Percentiles rank a stretch among this genome's conserved stretches.
phyloP scores from a whole-genome alignment of 2,113 vertebrate species.

The Corynorhinus townsendii region DNA sequence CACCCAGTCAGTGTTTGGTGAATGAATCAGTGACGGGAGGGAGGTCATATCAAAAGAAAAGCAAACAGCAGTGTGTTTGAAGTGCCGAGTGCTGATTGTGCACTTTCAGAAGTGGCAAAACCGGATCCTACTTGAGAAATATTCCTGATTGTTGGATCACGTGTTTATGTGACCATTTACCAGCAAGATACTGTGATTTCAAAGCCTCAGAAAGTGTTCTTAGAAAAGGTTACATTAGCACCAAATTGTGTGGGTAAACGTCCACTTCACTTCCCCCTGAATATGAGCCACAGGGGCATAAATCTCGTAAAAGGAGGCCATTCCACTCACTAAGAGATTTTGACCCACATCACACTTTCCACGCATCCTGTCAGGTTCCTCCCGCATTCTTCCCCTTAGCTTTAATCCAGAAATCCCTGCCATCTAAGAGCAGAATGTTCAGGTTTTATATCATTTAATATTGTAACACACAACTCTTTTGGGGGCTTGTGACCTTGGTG shows the following conservation, averaged over 20 bases:
- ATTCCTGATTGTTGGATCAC: not conserved
- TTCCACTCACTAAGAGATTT: not conserved
- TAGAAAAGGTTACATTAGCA: not conserved
- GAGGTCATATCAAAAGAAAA: not conserved
- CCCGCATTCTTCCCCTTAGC: accelerated
- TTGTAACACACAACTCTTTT: accelerated
- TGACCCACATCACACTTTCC: not conserved
- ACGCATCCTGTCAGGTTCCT: not conserved
- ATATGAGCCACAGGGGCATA: not conserved
- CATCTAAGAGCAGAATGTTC: not conserved
- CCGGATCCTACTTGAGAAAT: not conserved
- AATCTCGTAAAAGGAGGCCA: not conserved
- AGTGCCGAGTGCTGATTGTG: accelerated
- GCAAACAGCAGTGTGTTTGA: not conserved
- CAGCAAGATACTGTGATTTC: not conserved
- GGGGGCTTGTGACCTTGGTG: not conserved
- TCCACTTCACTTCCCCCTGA: not conserved
- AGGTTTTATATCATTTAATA: not conserved
- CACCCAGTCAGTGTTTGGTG: not conserved
- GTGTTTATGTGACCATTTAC: not conserved
- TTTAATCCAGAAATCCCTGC: not conserved
- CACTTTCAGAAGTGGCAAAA: not conserved
- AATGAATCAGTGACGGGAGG: not conserved
- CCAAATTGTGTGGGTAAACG: not conserved
- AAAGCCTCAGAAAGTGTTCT: not conserved